A percentile compares a stretch with the other conserved stretches of the same genome.
Conservation (phyloP, 1,140 invertebrate genomes). For the Camponotus floridanus region DNA sequence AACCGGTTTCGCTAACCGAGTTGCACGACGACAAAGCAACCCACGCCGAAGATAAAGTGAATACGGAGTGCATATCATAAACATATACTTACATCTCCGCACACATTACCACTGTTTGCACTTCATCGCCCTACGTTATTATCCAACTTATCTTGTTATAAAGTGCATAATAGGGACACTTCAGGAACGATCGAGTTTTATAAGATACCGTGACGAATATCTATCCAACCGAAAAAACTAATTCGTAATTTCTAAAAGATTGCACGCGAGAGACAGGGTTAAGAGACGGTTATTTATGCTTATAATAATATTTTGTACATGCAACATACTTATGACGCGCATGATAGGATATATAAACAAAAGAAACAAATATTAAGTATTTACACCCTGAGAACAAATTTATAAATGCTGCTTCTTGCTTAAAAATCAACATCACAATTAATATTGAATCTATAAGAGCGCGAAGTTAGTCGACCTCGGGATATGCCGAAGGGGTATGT, state of each 20-base stretch:
- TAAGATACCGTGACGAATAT: neutral
- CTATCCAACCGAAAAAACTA: neutral
- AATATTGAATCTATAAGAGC: neutral
- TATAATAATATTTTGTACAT: neutral
- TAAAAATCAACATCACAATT: neutral
- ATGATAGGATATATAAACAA: neutral
- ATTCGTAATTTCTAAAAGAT: neutral
- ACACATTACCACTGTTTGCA: constrained; percentile 60
- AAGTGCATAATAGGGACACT: constrained; percentile 29
- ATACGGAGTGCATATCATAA: constrained; percentile 62
- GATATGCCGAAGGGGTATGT: constrained; percentile 24
- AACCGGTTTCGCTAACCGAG: constrained; percentile 58
- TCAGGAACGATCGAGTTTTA: neutral
- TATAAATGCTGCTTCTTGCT: neutral
- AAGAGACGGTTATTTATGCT: neutral
- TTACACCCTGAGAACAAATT: neutral
- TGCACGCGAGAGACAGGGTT: neutral
- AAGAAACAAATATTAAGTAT: neutral
- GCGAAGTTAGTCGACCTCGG: constrained; percentile 38
- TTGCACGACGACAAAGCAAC: constrained; percentile 60
- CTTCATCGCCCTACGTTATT: constrained; percentile 57
- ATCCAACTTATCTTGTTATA: constrained; percentile 54
- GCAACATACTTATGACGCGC: neutral
- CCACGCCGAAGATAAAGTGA: constrained; percentile 61
- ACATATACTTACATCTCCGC: constrained; percentile 50